phyloP scores from a whole-genome alignment of 2,888 invertebrate genomes.

The Myopa testacea region DNA sequence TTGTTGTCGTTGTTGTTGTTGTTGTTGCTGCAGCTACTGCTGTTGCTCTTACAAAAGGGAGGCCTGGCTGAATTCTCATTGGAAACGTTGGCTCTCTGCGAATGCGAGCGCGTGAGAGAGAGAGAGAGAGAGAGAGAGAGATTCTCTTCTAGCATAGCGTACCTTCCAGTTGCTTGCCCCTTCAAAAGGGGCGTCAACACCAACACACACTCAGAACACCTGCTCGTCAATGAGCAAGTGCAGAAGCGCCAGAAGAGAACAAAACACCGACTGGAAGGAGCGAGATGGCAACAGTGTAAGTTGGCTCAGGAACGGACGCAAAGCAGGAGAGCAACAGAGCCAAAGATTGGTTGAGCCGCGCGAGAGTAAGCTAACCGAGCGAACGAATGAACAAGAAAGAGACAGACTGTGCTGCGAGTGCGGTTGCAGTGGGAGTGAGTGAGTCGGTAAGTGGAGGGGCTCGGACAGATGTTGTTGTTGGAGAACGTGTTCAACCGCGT shows the following conservation, averaged over 20 bases:
- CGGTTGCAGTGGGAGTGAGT: neutral
- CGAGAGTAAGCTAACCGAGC: neutral
- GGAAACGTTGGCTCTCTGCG: neutral
- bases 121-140: slow-evolving; percentile 17
- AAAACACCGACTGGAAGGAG: slow-evolving; percentile 45
- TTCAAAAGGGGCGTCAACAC: slow-evolving; percentile 42
- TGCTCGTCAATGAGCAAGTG: slow-evolving; percentile 20
- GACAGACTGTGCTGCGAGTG: neutral
- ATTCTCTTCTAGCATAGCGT: neutral
- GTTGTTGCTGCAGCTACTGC: slow-evolving; percentile 1
- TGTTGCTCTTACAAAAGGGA: slow-evolving; percentile 4
- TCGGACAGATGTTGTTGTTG: neutral
- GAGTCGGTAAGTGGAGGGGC: too few relatives aligned
- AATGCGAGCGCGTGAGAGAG: slow-evolving; percentile 4
- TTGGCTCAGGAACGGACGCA: neutral
- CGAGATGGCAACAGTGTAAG: slow-evolving; percentile 34
- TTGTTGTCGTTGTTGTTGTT: neutral
- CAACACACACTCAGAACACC: slow-evolving; percentile 45
- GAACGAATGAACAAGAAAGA: neutral
- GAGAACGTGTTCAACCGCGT: neutral
- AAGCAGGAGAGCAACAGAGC: neutral
- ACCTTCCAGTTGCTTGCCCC: slow-evolving; percentile 34
- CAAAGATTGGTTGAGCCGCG: too few relatives aligned
- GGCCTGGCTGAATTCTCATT: slow-evolving; percentile 10
- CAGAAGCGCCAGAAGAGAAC: slow-evolving; percentile 23